A percentile compares a stretch with the other conserved stretches of the same genome.
Conservation (phyloP, 1,140 invertebrate genomes). For the Drosophila athabasca region DNA sequence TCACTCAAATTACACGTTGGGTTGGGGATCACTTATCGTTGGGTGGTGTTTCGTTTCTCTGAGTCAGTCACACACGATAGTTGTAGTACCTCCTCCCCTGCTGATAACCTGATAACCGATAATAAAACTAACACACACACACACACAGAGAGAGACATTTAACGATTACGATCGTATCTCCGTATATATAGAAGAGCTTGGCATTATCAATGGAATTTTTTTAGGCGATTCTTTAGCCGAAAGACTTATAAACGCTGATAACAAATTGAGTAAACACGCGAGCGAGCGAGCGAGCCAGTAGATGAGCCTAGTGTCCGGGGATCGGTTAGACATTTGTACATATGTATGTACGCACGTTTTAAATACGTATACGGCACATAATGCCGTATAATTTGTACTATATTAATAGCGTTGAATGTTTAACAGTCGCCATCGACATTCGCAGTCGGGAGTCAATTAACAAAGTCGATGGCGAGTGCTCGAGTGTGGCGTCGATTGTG, state of each 20-base stretch:
- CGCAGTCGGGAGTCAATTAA: constrained; percentile 49
- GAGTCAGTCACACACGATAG: constrained; percentile 39
- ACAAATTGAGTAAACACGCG: constrained; percentile 62
- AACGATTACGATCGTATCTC: neutral
- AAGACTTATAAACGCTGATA: constrained; percentile 61
- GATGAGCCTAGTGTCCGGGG: neutral
- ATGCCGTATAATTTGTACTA: constrained; percentile 53
- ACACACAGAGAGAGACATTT: neutral
- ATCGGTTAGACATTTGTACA: neutral
- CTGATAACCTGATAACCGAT: constrained; percentile 49
- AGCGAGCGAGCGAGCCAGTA: neutral
- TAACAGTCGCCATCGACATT: constrained; percentile 30
- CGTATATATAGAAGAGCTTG: constrained; percentile 33
- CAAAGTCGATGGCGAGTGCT: constrained; percentile 33
- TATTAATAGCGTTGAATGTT: constrained; percentile 59
- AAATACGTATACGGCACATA: constrained; percentile 34
- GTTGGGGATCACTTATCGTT: constrained; percentile 35
- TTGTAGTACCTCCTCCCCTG: neutral
- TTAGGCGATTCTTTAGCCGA: constrained; percentile 46
- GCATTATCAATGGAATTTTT: constrained; percentile 79
- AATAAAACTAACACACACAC: constrained; percentile 55
- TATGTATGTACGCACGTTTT: neutral
- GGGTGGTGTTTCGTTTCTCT: constrained; percentile 23
- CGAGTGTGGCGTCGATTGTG: constrained; percentile 41
- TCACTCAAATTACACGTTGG: constrained; percentile 24